A percentile compares a stretch with the other conserved stretches of the same genome.
These are phyloP conservation scores for Chymomyza caudatula DNA, from an alignment of 2,888 invertebrate species.

Conservation along the genomic window DNA sequence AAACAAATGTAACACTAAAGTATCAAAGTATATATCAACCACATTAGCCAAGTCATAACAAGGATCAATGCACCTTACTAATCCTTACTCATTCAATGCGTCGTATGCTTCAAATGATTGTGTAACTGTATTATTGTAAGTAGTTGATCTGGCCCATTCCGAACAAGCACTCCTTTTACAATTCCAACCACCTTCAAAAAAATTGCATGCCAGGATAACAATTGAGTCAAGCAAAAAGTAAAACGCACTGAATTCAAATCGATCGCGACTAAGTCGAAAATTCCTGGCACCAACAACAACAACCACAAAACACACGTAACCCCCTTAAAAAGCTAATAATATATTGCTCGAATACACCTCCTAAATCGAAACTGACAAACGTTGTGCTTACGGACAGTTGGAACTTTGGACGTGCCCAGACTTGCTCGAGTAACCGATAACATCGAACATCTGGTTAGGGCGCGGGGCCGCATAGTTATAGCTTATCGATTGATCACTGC, in stretches of 20 bases:
- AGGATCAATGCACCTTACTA: neutral
- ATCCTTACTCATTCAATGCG: constrained; percentile 21
- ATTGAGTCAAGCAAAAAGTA: neutral
- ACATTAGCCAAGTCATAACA: constrained; percentile 11
- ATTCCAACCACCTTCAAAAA: constrained; percentile 73
- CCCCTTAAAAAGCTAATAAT: too few relatives aligned
- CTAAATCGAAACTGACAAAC: constrained; percentile 26
- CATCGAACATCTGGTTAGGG: constrained; percentile 9
- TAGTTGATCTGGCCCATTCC: constrained; percentile 76
- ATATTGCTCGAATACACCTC: neutral
- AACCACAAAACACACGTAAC: too few relatives aligned
- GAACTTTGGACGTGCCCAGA: too few relatives aligned
- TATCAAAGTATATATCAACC: neutral
- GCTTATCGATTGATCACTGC: constrained; percentile 61
- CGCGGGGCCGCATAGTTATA: constrained; percentile 5
- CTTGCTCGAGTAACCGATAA: too few relatives aligned
- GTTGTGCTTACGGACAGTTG: constrained; percentile 3
- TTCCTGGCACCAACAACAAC: constrained; percentile 34
- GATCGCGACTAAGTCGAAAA: constrained; percentile 59
- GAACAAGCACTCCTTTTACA: constrained; percentile 76
- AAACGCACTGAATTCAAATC: constrained; percentile 69
- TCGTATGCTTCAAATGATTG: constrained; percentile 15
- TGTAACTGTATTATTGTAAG: constrained; percentile 59
- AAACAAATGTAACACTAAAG: constrained; percentile 5
- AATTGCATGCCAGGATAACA: constrained; percentile 8